Base-by-base conservation (phyloP, 2,797 vertebrate species). In the Sorex maritimensis region DNA sequence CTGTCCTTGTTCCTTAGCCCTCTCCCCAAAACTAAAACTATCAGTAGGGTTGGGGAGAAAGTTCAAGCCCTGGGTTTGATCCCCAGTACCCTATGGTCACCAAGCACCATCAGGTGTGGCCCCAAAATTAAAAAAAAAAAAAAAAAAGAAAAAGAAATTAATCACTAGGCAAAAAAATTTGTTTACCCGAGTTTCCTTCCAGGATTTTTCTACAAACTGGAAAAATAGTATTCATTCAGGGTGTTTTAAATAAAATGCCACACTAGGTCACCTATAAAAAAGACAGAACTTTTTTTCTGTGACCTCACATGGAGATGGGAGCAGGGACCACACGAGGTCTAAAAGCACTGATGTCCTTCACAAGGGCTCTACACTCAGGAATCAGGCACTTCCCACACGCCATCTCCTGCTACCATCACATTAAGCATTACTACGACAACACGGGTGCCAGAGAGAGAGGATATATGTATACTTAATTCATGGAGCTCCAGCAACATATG, bases 161-260 rank as follows among this genome's bases (percentile, higher is more conserved):
- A 65, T 67, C 65, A 72, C 41, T 69, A 82, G 28, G 34, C 19
- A 72, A 74, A 52, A 71, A 65, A 91, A 71, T 81, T 61, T 61
- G 81, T 81, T 82, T 89, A 52, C 24, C 15, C 10, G 73, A 67
- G n/a, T 78, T 82, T 78, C 26, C 61, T 52, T 88, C 58, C 49
- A 74, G 61, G n/a, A 81, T 73, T 88, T 86, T 81, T 14, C 28
- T 3, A 92, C 88, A 52, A 83, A 93, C 61, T 86, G 19, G 78
- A 73, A 86, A 86, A 46, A 75, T 55, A 28, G 26, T 80, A 73
- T 58, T n/a, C 58, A 15, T 93, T 81, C 72, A 74, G 58, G 75
- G n/a, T 81, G n/a, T 38, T 80, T 19, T 74, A 8, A 49, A 81
- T 49, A 90, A 73, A 90, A 80, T 38, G 65, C 68, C 75, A 85